Evolutionary conservation across 2,797 vertebrate species (phyloP), one percentile per base, ranked within the genome.

Genomic region (Danio choprae): DNA sequence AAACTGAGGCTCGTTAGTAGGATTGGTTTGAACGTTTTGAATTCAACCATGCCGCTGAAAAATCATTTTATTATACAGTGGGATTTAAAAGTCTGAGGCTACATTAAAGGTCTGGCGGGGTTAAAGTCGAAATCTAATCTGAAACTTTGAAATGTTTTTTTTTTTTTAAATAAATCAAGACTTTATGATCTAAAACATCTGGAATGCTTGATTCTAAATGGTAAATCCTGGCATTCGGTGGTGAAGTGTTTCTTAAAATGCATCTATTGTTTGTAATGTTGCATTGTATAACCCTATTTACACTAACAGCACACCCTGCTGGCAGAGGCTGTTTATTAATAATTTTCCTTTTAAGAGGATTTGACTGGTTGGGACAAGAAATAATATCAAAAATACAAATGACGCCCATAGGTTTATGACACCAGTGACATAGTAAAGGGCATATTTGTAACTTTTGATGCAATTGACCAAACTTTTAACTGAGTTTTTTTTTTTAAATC

Each of bases 1-100:
- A 58, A 72, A 16, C n/a, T 58, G 53, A 72, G 77, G 68, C 81
- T 77, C 77, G 44, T 83, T 76, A 69, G 74, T 71, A 68, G 29
- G 70, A 60, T 82, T 62, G 60, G 43, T 65, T 76, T 77, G 22
- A 51, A 40, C 46, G 43, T 59, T 78, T 69, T 43, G 16, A 20
- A 29, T 50, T 41, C 40, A 74, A 13, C 51, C 20, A 7, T 74
- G 82, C 86, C 83, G 15, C 64, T 62, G 60, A 79, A 85, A 68
- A 59, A 62, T 82, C 55, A 74, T 79, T 71, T 72, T 85, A 40
- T 67, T 8, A 70, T 70, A n/a, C 10, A 68, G 46, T 5, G 20
- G 20, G 12, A 16, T 51, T 50, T 22, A 71, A 56, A 71, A 53
- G 12, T 53, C n/a, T 70, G 15, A 51, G 67, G 67, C n/a, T 51